Evolutionary conservation across 30 jellyfish, hydroid and myxozoan species (phyloP).

Genomic region (Aurelia aurita complex sp. Pacific): DNA sequence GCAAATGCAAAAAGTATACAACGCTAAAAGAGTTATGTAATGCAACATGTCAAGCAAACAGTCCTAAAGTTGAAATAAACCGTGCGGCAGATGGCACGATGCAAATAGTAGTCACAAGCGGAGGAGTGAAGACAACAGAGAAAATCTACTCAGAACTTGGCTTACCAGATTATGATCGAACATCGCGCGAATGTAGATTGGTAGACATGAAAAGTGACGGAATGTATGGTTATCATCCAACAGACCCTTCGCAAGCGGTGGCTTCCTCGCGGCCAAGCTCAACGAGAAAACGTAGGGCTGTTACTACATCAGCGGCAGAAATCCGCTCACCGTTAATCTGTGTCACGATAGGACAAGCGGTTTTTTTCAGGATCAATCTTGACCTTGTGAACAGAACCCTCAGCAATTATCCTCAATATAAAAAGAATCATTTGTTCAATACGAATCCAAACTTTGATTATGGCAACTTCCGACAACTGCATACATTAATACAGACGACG

Average conservation of each 20-base stretch:
- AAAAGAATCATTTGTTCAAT: slow-evolving; percentile 85
- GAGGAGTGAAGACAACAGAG: not conserved
- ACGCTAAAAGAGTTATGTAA: slow-evolving; percentile 73
- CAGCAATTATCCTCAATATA: slow-evolving; percentile 88
- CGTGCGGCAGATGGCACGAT: slow-evolving; percentile 68
- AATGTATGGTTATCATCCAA: slow-evolving; percentile 64
- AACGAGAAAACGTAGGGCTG: slow-evolving; percentile 74
- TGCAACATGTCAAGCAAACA: slow-evolving; percentile 57
- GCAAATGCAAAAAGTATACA: slow-evolving; percentile 74
- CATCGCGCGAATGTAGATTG: slow-evolving; percentile 29
- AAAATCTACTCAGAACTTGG: slow-evolving; percentile 73
- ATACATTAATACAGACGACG: slow-evolving; percentile 80
- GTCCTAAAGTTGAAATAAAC: slow-evolving; percentile 39
- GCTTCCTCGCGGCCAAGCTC: slow-evolving; percentile 4
- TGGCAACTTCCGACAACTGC: slow-evolving; percentile 92
- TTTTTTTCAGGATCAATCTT: slow-evolving; percentile 69
- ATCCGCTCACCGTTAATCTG: slow-evolving; percentile 93
- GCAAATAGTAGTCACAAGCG: slow-evolving; percentile 5
- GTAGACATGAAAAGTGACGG: slow-evolving; percentile 67
- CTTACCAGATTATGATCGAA: slow-evolving; percentile 82
- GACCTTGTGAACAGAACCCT: slow-evolving; percentile 74
- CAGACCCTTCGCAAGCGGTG: slow-evolving; percentile 38
- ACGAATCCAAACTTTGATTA: slow-evolving; percentile 93
- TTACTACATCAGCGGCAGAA: slow-evolving; percentile 42
- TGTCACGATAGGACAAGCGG: slow-evolving; percentile 79